Percentiles rank a stretch among this genome's conserved stretches.
phyloP scores from a whole-genome alignment of 2,797 vertebrate genomes.

The Esox lucius region DNA sequence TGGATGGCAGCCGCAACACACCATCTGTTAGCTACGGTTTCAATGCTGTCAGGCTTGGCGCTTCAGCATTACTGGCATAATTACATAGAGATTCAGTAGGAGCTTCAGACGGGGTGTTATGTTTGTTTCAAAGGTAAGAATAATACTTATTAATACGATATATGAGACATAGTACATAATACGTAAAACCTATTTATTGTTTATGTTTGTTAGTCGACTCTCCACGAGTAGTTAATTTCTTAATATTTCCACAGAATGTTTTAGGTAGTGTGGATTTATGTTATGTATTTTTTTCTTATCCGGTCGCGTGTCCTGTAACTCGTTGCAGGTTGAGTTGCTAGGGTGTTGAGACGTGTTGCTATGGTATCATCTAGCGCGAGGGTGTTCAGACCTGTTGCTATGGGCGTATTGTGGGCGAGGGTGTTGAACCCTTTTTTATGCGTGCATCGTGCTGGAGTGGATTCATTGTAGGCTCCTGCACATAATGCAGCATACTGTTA shows the following conservation, averaged over 20 bases:
- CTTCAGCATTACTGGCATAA: not conserved
- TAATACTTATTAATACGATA: not conserved
- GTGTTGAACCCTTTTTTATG: not conserved
- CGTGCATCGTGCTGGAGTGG: not conserved
- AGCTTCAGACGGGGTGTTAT: constrained; percentile 20
- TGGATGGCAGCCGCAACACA: constrained; percentile 22
- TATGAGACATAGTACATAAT: too few species aligned
- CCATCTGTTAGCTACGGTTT: constrained; percentile 29
- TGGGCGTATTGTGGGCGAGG: constrained; percentile 23
- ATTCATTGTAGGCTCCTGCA: too few species aligned
- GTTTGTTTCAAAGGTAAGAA: constrained; percentile 53
- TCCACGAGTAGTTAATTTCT: not conserved
- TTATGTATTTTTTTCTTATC: not conserved
- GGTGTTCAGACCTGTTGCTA: constrained; percentile 52
- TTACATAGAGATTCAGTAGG: constrained; percentile 16
- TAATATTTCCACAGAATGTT: not conserved
- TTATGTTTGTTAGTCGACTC: not conserved
- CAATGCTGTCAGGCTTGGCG: constrained; percentile 8
- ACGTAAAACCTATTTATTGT: constrained; percentile 34
- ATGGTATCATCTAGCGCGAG: constrained; percentile 25
- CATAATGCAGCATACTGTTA: not conserved
- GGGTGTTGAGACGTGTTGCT: constrained; percentile 31
- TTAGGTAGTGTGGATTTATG: not conserved
- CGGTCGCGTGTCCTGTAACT: constrained; percentile 3
- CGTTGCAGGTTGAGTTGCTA: constrained; percentile 57